Evolutionary conservation across 2,797 vertebrate species (phyloP), one percentile per base, ranked within the genome.

Genomic region (Anguilla obscura): DNA sequence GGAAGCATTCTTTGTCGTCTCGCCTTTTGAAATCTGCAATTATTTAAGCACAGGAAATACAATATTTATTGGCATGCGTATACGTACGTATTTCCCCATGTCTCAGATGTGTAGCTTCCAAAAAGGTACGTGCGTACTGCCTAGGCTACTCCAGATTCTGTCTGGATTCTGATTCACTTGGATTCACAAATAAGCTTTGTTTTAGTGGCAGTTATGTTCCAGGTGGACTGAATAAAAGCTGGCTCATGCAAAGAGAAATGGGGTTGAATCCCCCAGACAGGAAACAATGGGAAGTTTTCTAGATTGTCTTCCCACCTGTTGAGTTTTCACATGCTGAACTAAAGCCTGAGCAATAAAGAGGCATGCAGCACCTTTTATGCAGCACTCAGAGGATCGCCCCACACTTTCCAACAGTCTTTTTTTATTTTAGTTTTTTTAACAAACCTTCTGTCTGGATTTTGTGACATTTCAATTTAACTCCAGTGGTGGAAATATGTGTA

Each of bases 1-100:
- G 7, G 84, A 85, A 85, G 58, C 69, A 56, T 84, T 54, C 27
- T 52, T 63, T 12, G n/a, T 86, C 10, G 9, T 66, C 48, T 82
- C 36, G 84, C 56, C 71, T 88, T 63, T 82, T 30, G 56, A 85
- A 91, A 58, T 90, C 52, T 91, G 89, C 88, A 63, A 3, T 91
- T 91, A 91, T 85, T 48, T 45, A 45, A 45, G 40, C 4, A 45
- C 40, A 45, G 40, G 40, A 45, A 45, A 45, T 45, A 45, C 40
- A 4, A 45, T 45, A 45, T 45, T 3, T 45, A 45, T 45, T 45
- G 40, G 40, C 40, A 45, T 45, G 40, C 40, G 40, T 45, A 45
- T 45, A 45, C 40, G 4, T 45, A 45, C 40, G 40, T 45, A 45
- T 45, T 69, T 69, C 9, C 66, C 30, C 30, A 14, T 16, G 33